A percentile compares a stretch with the other conserved stretches of the same genome.
Conservation (phyloP, 2,113 vertebrate species). For the Brienomyrus longianalis region DNA sequence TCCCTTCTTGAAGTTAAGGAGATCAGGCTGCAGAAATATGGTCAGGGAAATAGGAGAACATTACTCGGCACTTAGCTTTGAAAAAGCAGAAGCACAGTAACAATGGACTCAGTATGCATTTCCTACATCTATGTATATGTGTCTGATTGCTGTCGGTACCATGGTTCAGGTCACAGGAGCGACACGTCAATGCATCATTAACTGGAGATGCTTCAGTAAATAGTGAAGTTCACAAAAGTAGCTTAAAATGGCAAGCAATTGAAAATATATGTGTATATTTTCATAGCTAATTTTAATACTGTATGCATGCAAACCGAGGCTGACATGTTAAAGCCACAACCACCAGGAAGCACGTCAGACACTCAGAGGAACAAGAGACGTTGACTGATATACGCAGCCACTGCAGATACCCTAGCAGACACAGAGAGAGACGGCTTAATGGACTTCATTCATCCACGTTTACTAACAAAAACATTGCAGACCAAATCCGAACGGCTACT, state of each 20-base stretch:
- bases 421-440: background rate
- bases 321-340: background rate
- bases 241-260: background rate
- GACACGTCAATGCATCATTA: background rate
- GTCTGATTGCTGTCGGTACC: background rate
- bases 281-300: background rate
- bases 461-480: background rate
- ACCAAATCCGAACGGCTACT: background rate
- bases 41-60: background rate
- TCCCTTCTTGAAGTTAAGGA: conserved; percentile 49
- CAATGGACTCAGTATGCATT: background rate
- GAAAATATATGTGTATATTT: background rate
- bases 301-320: background rate
- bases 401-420: background rate
- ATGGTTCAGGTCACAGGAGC: background rate
- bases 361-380: background rate
- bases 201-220: background rate
- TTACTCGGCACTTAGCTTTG: background rate
- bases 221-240: background rate
- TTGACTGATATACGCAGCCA: background rate
- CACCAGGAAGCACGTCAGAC: background rate
- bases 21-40: conserved; percentile 41
- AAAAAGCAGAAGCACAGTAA: background rate
- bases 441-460: background rate
- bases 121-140: background rate